A percentile compares a stretch with the other conserved stretches of the same genome.
Conservation (phyloP, 2,888 invertebrate species). For the Rhaphigaster nebulosa region DNA sequence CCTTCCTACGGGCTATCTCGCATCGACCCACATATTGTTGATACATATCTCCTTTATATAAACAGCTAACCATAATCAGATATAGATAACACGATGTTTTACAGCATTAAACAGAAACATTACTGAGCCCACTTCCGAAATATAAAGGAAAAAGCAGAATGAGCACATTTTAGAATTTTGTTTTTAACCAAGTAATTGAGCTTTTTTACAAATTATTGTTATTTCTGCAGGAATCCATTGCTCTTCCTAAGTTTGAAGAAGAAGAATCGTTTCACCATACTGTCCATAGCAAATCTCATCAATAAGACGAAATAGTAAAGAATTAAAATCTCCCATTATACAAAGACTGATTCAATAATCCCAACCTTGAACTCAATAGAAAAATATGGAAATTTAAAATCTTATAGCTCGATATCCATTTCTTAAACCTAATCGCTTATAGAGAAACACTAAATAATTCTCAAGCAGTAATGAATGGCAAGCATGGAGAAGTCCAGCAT, state of each 20-base stretch:
- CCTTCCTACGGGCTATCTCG: neutral
- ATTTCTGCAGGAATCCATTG: too few species aligned
- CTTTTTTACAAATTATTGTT: too few species aligned
- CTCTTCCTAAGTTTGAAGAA: too few species aligned
- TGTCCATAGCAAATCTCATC: neutral
- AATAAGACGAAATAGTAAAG: neutral
- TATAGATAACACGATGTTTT: neutral
- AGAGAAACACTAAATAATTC: too few species aligned
- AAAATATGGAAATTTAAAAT: neutral
- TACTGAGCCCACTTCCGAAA: neutral
- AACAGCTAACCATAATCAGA: neutral
- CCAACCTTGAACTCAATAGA: neutral
- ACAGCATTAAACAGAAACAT: neutral
- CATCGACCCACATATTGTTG: neutral
- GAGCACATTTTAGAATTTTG: too few species aligned
- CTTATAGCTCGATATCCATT: too few species aligned
- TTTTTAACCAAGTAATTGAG: too few species aligned
- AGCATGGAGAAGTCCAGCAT: too few species aligned
- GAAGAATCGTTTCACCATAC: too few species aligned
- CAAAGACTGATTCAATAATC: neutral
- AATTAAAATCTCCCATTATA: neutral
- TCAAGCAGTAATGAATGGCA: too few species aligned
- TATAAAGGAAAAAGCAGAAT: neutral
- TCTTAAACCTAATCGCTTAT: too few species aligned
- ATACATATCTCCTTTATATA: slow-evolving; percentile 18